These are phyloP conservation scores for Eonycteris spelaea DNA, from an alignment of 2,113 vertebrate genomes.

Conservation along the genomic window DNA sequence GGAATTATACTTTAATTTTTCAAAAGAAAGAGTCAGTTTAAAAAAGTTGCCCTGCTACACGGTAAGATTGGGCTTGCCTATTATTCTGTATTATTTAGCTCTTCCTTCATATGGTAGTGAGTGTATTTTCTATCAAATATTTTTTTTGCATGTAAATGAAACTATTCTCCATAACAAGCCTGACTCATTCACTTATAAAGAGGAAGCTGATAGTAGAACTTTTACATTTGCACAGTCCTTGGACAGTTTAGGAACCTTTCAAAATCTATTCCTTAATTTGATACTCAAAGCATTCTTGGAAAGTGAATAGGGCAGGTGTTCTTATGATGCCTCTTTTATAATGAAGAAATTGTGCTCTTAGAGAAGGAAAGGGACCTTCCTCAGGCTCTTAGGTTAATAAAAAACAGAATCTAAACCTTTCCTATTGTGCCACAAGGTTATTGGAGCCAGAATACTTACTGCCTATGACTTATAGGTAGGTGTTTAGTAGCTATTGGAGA, in stretches of 20 bases:
- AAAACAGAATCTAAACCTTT: not conserved
- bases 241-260: not conserved
- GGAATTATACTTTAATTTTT: not conserved
- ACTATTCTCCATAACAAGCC: not conserved
- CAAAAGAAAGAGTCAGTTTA: not conserved
- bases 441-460: not conserved
- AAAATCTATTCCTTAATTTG: not conserved
- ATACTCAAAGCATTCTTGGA: not conserved
- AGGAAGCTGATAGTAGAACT: not conserved
- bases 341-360: not conserved
- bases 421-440: not conserved
- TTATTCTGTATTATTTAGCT: not conserved
- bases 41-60: not conserved
- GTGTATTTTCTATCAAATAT: not conserved
- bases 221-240: not conserved
- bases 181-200: not conserved
- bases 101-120: not conserved
- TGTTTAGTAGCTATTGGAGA: not conserved
- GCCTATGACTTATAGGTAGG: too few relatives aligned
- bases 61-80: not conserved
- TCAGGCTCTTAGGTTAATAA: not conserved
- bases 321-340: not conserved
- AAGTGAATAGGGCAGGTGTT: not conserved
- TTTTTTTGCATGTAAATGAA: not conserved
- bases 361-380: not conserved